Base-by-base conservation (phyloP, 2,113 vertebrate genomes). In the Ibidorhyncha struthersii region DNA sequence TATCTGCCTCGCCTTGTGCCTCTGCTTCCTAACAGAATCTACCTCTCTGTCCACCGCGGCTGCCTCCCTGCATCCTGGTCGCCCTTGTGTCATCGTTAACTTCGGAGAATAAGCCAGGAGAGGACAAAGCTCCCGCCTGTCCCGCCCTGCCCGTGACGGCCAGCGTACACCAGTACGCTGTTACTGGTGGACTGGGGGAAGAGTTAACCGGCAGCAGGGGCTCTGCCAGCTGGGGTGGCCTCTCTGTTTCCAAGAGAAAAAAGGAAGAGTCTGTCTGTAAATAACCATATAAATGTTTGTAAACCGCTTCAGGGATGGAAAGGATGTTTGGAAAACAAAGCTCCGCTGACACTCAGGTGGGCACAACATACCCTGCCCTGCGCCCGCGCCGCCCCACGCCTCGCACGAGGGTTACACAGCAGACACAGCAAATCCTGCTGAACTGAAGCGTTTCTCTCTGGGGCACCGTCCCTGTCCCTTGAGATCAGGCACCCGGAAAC, bases 341-440 rank as follows among this genome's bases (percentile, higher is more conserved):
- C 34, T 1, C 0, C 20, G 0, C 41, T 2, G 59, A 13, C 17
- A 3, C 8, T 7, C 25, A 1, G 56, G 66, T 7, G 61, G 0
- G 34, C 1, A 5, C 40, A 10, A 9, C 43, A 17, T 16, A 16
- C 43, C 43, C 43, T 14, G 16, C 41, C 41, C 41, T 16, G 41
- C 9, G 43, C n/a, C n/a, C n/a, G n/a, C 2, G 12, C 89, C 12
- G 4, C 36, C 62, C 80, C 22, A 0, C 6, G 56, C 29, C 8
- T 26, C 67, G 4, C 67, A 4, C n/a, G 0, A 7, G 12, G 19
- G 45, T 1, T 7, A 4, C 2, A 0, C 16, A 27, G n/a, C 14
- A 2, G 49, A 1, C 4, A 13, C 36, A 2, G n/a, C 2, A 3
- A 8, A 9, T 0, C 2, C 27, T 2, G 61, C 73, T 8, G 2